A percentile compares a stretch with the other conserved stretches of the same genome.
phyloP scores from a whole-genome alignment of 64 coral and sea anemone genomes.

The Montipora efflorescens region DNA sequence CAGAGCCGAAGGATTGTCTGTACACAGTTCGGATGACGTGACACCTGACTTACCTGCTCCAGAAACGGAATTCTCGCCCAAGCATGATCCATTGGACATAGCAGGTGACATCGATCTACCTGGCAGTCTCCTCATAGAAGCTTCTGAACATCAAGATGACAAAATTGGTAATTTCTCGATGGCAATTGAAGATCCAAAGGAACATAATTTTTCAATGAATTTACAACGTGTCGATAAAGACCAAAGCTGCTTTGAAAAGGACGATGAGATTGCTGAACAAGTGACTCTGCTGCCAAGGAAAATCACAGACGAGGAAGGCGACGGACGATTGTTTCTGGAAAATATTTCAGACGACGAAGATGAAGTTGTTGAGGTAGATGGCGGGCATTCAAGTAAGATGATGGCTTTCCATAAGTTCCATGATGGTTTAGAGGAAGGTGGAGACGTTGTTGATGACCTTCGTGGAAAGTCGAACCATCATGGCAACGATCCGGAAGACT shows the following conservation, averaged over 20 bases:
- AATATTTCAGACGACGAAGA: neutral
- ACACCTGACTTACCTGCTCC: neutral
- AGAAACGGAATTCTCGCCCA: neutral
- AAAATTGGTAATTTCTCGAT: slow-evolving; percentile 12
- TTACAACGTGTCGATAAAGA: neutral
- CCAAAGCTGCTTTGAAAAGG: neutral
- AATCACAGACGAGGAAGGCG: slow-evolving; percentile 10
- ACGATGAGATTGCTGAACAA: neutral
- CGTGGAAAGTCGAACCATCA: neutral
- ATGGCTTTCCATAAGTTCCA: neutral
- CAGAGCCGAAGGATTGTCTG: slow-evolving; percentile 5
- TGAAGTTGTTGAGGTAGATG: neutral
- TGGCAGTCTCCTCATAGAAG: neutral
- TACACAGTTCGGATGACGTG: slow-evolving; percentile 41
- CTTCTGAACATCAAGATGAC: slow-evolving; percentile 32
- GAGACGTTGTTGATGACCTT: neutral
- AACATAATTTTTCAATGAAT: neutral
- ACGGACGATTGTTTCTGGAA: slow-evolving; percentile 5
- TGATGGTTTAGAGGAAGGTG: slow-evolving; percentile 9
- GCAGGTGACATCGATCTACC: slow-evolving; percentile 2
- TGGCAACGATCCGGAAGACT: neutral
- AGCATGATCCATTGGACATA: slow-evolving; percentile 11
- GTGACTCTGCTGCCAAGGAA: neutral
- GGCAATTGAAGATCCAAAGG: slow-evolving; percentile 27
- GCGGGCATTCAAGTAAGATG: neutral